phyloP scores from a whole-genome alignment of 2,888 invertebrate species.

The Netelia melanura region DNA sequence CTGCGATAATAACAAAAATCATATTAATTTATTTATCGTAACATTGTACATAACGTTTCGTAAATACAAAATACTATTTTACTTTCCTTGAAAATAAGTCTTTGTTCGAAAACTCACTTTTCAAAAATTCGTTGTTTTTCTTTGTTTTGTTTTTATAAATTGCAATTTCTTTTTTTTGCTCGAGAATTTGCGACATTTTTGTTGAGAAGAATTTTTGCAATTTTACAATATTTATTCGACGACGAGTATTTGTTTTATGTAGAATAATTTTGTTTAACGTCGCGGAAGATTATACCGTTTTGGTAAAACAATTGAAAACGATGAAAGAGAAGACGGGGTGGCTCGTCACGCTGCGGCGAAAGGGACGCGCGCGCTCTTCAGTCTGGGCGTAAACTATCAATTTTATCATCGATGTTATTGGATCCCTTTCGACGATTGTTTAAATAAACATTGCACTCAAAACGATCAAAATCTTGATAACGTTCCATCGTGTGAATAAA shows the following conservation, averaged over 20 bases:
- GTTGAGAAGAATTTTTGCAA: not conserved
- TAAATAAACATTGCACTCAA: not conserved
- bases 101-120: not conserved
- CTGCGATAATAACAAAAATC: too few relatives aligned
- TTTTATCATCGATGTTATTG: not conserved
- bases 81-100: not conserved
- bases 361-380: constrained; percentile 52
- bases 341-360: constrained; percentile 13
- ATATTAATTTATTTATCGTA: too few relatives aligned
- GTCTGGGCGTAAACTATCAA: constrained; percentile 53
- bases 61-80: not conserved
- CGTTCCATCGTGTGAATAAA: not conserved
- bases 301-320: not conserved
- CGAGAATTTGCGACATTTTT: not conserved
- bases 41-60: too few relatives aligned
- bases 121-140: not conserved
- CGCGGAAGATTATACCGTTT: not conserved
- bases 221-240: not conserved
- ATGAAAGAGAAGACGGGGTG: constrained; percentile 47
- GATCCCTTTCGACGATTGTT: not conserved
- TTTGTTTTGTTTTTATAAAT: not conserved
- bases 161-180: not conserved
- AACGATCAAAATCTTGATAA: not conserved
- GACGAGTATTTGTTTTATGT: not conserved
- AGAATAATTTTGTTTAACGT: not conserved